phyloP scores from a whole-genome alignment of 2,113 vertebrate genomes.

The Phaethornis superciliosus region DNA sequence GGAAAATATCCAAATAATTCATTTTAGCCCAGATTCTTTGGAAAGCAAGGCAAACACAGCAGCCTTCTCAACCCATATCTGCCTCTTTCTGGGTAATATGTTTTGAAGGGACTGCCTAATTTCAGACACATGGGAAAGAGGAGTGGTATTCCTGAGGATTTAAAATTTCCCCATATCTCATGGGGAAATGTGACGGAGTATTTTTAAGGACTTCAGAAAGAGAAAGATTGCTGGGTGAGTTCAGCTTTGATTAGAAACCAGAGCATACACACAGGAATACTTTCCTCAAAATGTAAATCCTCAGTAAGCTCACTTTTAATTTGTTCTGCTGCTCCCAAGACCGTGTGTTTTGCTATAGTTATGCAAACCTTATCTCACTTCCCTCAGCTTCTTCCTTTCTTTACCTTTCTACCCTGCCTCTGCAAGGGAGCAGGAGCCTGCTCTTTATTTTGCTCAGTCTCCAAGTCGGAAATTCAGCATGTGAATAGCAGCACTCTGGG shows the following conservation, averaged over 20 bases:
- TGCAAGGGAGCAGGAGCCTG: not conserved
- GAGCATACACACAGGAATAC: not conserved
- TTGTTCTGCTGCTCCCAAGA: not conserved
- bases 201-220: not conserved
- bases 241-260: not conserved
- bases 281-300: not conserved
- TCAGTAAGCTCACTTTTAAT: not conserved
- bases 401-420: not conserved
- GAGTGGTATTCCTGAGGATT: not conserved
- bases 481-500: not conserved
- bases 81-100: not conserved
- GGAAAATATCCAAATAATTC: not conserved
- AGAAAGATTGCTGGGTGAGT: not conserved
- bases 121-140: not conserved
- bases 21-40: not conserved
- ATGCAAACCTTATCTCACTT: not conserved
- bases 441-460: not conserved
- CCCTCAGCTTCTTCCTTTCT: conserved; percentile 21
- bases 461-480: not conserved
- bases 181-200: not conserved
- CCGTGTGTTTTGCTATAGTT: not conserved
- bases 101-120: not conserved
- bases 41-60: rapidly evolving
- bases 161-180: not conserved
- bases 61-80: not conserved